Conservation (phyloP, 2,888 invertebrate species). For the Polydrusus pterygomalis region DNA sequence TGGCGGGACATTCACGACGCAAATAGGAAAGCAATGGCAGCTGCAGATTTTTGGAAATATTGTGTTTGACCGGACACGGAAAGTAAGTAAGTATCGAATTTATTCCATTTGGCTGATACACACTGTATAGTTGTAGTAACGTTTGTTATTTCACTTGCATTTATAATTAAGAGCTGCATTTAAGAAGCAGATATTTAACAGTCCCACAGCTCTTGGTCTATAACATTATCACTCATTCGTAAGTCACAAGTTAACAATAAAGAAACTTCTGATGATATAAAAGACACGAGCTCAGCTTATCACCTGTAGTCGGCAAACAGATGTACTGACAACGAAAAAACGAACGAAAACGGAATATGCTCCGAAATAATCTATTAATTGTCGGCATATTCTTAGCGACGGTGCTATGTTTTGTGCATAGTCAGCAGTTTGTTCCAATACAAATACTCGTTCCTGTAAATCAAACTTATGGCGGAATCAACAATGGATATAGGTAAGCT, state of each 20-base stretch:
- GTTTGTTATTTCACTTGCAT: too few species aligned
- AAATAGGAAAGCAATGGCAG: too few species aligned
- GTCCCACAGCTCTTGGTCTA: slow-evolving; percentile 9
- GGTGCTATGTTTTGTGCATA: slow-evolving; percentile 24
- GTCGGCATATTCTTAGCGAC: slow-evolving; percentile 30
- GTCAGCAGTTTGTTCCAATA: slow-evolving; percentile 62
- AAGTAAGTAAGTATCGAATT: too few species aligned
- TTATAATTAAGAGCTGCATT: neutral
- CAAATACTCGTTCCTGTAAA: slow-evolving; percentile 61
- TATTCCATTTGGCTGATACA: too few species aligned
- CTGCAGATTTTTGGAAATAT: too few species aligned
- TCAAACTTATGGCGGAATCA: slow-evolving; percentile 49
- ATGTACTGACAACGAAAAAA: slow-evolving; percentile 14
- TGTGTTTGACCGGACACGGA: too few species aligned
- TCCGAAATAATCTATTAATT: slow-evolving; percentile 40
- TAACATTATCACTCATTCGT: neutral
- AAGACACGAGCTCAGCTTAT: slow-evolving; percentile 28
- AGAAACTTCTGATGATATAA: slow-evolving; percentile 28
- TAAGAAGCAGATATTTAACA: neutral
- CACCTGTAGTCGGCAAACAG: slow-evolving; percentile 20
- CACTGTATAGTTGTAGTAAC: too few species aligned
- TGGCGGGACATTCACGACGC: too few species aligned
- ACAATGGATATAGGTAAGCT: slow-evolving; percentile 34
- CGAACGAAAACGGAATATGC: slow-evolving; percentile 34
- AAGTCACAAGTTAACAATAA: slow-evolving; percentile 16